phyloP scores from a whole-genome alignment of 92 coral and sea anemone species.

The Umimayanthus chanpuru region DNA sequence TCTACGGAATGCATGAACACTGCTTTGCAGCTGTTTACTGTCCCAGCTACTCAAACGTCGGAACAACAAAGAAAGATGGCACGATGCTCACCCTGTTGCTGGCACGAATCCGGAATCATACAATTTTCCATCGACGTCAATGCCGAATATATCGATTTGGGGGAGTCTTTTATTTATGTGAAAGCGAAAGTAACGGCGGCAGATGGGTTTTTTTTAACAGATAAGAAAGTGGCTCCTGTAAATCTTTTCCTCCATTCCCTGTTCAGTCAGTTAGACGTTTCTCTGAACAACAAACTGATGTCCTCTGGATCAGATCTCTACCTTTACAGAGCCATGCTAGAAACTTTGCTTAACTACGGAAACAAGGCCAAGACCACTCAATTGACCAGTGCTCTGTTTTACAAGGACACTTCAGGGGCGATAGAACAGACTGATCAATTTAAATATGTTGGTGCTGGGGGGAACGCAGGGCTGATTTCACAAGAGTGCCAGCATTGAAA shows the following conservation, averaged over 20 bases:
- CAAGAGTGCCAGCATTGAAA: conserved; percentile 39
- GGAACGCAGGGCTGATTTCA: conserved; percentile 29
- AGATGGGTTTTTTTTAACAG: not conserved
- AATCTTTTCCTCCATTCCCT: conserved; percentile 51
- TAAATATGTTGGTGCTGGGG: conserved; percentile 1
- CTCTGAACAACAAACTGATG: conserved; percentile 48
- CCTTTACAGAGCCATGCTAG: conserved; percentile 56
- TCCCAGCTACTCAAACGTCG: conserved; percentile 7
- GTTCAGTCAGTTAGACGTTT: conserved; percentile 48
- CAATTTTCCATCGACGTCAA: not conserved
- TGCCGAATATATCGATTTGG: not conserved
- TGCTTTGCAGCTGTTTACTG: conserved; percentile 19
- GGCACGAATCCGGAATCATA: not conserved
- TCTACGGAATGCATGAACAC: conserved; percentile 10
- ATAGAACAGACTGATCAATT: not conserved
- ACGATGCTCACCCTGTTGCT: not conserved
- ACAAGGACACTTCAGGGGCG: not conserved
- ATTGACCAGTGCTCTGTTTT: conserved; percentile 12
- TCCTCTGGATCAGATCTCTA: conserved; percentile 36
- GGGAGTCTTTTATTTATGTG: not conserved
- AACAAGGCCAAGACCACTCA: conserved; percentile 49
- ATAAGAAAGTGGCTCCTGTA: conserved; percentile 40
- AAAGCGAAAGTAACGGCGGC: not conserved
- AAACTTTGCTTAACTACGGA: conserved; percentile 49
- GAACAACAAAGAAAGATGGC: not conserved